A percentile compares a stretch with the other conserved stretches of the same genome.
Evolutionary conservation across 2,888 invertebrate genomes (phyloP).

Genomic region (Sycophila texana): DNA sequence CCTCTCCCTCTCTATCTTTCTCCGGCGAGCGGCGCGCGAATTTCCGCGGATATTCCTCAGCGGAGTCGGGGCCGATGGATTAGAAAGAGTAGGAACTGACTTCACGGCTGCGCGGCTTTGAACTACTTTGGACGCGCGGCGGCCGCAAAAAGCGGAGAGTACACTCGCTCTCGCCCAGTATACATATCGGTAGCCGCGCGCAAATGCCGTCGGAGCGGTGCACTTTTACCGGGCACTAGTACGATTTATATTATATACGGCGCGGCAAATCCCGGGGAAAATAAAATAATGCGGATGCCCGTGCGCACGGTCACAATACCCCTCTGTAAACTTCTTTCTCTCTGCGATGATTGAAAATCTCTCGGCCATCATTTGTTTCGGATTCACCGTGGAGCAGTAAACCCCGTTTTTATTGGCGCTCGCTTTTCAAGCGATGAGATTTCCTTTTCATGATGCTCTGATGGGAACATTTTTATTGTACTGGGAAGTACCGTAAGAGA

Average conservation of each 20-base stretch:
- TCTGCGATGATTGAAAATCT: not conserved
- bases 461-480: no score
- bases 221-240: constrained; percentile 14
- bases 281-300: not conserved
- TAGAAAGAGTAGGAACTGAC: constrained; percentile 30
- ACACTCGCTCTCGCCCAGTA: not conserved
- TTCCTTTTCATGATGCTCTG: no score
- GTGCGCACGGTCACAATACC: not conserved
- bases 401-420: no score
- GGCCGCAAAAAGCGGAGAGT: constrained; percentile 30
- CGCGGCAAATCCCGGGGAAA: not conserved
- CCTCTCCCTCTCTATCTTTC: not conserved
- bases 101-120: constrained; percentile 48
- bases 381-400: no score
- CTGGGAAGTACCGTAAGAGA: no score
- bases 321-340: constrained; percentile 1
- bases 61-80: constrained; percentile 27
- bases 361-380: no score
- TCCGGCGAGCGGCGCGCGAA: not conserved
- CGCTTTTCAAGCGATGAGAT: no score
- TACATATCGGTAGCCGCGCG: not conserved
- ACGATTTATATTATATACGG: not conserved
- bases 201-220: constrained; percentile 9
- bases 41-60: constrained; percentile 40
- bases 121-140: constrained; percentile 39